Conservation (phyloP, 2,113 vertebrate species). For the Pituophis catenifer region DNA sequence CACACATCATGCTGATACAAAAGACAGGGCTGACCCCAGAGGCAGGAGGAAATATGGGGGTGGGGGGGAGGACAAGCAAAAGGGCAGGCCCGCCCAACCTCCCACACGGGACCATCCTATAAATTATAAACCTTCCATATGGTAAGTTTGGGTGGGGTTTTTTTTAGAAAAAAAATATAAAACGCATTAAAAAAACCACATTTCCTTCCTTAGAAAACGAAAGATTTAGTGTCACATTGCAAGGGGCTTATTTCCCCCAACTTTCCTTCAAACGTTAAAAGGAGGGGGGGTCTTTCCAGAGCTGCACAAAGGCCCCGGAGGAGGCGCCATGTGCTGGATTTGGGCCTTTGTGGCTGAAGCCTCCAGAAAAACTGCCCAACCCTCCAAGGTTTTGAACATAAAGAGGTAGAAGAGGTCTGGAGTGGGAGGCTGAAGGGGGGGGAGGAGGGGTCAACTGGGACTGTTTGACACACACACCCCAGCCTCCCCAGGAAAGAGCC, state of each 20-base stretch:
- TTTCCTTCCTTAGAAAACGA: background rate
- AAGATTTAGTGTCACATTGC: background rate
- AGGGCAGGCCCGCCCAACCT: background rate
- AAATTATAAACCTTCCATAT: slow-evolving; percentile 11
- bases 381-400: background rate
- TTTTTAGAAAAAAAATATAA: slow-evolving; percentile 4
- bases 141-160: background rate
- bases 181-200: background rate
- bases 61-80: no score
- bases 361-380: no score
- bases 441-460: background rate
- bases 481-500: background rate
- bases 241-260: background rate
- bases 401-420: slow-evolving; percentile 25
- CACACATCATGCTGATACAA: background rate
- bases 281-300: background rate
- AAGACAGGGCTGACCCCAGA: background rate
- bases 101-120: background rate
- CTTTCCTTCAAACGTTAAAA: background rate
- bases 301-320: background rate
- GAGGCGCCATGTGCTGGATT: background rate
- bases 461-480: background rate
- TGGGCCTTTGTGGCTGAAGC: background rate
- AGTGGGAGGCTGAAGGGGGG: background rate
- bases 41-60: background rate